A percentile compares a stretch with the other conserved stretches of the same genome.
phyloP scores from a whole-genome alignment of 2,113 vertebrate species.

The Ascaphus truei region DNA sequence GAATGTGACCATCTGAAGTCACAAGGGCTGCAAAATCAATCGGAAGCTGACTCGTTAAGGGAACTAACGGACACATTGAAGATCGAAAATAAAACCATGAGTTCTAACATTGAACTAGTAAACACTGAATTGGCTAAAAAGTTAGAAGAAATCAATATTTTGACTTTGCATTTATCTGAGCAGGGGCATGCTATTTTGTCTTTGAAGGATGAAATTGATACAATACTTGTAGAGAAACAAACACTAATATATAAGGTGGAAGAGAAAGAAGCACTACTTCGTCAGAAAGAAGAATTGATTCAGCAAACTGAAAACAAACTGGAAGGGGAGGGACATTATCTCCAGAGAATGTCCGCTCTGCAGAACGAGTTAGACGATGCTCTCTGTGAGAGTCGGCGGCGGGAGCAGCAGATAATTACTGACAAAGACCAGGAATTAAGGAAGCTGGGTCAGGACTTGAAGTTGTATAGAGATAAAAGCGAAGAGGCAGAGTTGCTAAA shows the following conservation, averaged over 20 bases:
- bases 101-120: conserved; percentile 58
- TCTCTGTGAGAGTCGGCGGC: conserved; percentile 21
- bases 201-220: conserved; percentile 56
- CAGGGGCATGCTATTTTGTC: conserved; percentile 50
- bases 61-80: conserved; percentile 53
- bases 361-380: conserved; percentile 53
- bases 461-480: conserved; percentile 54
- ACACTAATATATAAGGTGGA: conserved; percentile 47
- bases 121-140: conserved; percentile 41
- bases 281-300: conserved; percentile 57
- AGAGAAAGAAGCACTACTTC: conserved; percentile 57
- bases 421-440: conserved; percentile 55
- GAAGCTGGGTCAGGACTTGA: conserved; percentile 55
- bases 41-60: conserved; percentile 50
- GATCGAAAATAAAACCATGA: conserved; percentile 62
- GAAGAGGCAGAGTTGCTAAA: conserved; percentile 59
- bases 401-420: conserved; percentile 43
- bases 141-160: conserved; percentile 50
- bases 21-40: conserved; percentile 45
- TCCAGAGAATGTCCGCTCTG: conserved; percentile 56
- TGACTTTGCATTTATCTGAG: conserved; percentile 54
- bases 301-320: conserved; percentile 54
- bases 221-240: conserved; percentile 50
- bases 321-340: conserved; percentile 53
- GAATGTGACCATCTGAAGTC: conserved; percentile 55